Percentiles rank a stretch among this genome's conserved stretches.
These are phyloP conservation scores for Dryobotodes eremita DNA, from an alignment of 2,888 invertebrate genomes.

Conservation along the genomic window DNA sequence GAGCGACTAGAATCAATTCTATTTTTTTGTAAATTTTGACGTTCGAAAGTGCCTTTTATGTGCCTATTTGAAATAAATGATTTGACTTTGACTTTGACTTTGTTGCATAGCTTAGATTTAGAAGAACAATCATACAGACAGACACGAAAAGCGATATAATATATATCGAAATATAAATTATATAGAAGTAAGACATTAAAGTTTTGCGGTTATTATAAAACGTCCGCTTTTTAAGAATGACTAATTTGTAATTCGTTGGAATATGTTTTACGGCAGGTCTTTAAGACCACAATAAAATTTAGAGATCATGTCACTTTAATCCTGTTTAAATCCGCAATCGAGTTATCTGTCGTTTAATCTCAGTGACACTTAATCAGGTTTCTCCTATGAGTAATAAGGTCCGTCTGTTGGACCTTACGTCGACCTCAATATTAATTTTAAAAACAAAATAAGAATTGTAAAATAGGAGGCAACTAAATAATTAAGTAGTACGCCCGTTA, in stretches of 20 bases:
- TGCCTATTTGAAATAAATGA: no score
- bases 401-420: neutral
- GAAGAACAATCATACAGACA: neutral
- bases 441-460: neutral
- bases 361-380: conserved; percentile 55
- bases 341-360: conserved; percentile 60
- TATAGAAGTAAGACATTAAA: conserved; percentile 28
- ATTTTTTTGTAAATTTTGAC: no score
- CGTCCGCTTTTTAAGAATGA: conserved; percentile 46
- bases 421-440: neutral
- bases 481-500: neutral
- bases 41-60: no score
- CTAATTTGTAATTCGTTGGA: conserved; percentile 58
- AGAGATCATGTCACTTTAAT: conserved; percentile 46
- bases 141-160: neutral
- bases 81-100: no score
- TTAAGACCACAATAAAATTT: conserved; percentile 18
- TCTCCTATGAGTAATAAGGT: conserved; percentile 55
- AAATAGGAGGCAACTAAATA: neutral
- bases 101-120: neutral
- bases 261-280: conserved; percentile 40
- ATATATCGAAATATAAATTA: no score
- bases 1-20: no score
- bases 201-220: conserved; percentile 31
- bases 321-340: conserved; percentile 56